Evolutionary conservation across 2,888 invertebrate genomes (phyloP).

Genomic region (Allygus modestus): DNA sequence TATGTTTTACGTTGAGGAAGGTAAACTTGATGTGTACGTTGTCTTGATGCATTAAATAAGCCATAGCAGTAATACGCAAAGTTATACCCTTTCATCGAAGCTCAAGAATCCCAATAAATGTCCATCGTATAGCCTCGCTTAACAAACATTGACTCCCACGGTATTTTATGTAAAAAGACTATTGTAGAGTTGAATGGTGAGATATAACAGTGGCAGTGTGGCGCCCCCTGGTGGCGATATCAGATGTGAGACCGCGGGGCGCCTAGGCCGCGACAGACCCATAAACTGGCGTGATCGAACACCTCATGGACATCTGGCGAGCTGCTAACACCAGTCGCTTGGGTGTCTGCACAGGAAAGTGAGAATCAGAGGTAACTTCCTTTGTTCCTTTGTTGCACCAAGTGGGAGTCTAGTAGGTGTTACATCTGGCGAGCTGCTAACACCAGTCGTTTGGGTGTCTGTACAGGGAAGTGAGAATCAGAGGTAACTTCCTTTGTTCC

Average conservation of each 20-base stretch:
- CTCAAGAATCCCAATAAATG: too few relatives aligned
- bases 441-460: background rate
- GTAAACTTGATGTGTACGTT: too few relatives aligned
- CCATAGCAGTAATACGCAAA: too few relatives aligned
- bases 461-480: background rate
- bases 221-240: constrained; percentile 18
- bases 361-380: too few relatives aligned
- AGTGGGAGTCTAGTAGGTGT: too few relatives aligned
- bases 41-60: too few relatives aligned
- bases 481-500: too few relatives aligned
- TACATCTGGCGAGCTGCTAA: too few relatives aligned
- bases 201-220: background rate
- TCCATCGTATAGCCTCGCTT: too few relatives aligned
- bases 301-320: constrained; percentile 2
- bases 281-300: constrained; percentile 29
- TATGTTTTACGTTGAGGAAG: too few relatives aligned
- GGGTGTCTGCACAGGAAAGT: background rate
- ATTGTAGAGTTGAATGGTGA: background rate
- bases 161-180: background rate
- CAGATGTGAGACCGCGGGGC: constrained; percentile 2
- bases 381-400: too few relatives aligned
- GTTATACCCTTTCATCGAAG: too few relatives aligned
- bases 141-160: background rate
- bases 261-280: constrained; percentile 2
- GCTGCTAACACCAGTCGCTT: background rate